These are phyloP conservation scores for Cettia cetti DNA, from an alignment of 2,113 vertebrate species.

Conservation along the genomic window DNA sequence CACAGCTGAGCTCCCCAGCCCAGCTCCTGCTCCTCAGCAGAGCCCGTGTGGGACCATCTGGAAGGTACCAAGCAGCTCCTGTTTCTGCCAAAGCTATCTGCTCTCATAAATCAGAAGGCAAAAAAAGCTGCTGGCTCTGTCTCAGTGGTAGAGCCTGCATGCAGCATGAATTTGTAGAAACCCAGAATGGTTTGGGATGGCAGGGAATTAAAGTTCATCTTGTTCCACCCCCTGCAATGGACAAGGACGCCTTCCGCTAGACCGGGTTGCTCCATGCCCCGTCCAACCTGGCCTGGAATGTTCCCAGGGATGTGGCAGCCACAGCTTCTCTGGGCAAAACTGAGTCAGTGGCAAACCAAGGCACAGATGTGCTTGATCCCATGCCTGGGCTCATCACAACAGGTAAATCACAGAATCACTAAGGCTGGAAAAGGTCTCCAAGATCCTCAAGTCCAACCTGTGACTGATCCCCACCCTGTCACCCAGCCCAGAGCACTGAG, in stretches of 20 bases:
- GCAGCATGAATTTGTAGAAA: neutral
- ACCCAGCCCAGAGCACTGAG: neutral
- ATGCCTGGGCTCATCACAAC: neutral
- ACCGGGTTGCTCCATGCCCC: fast-evolving
- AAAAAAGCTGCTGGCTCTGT: neutral
- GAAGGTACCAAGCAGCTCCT: neutral
- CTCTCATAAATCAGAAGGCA: neutral
- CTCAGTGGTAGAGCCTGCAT: too few species aligned
- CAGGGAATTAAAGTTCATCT: neutral
- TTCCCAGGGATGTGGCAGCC: neutral
- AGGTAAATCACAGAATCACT: neutral
- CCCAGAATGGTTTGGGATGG: neutral
- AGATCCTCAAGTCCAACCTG: neutral
- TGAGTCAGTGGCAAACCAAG: neutral
- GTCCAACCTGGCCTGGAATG: neutral
- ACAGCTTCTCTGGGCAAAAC: neutral
- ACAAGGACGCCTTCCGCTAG: neutral
- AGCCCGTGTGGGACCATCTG: neutral
- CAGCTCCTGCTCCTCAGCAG: neutral
- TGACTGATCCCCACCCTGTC: neutral
- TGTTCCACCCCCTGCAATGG: neutral
- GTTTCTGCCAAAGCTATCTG: neutral
- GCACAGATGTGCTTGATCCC: neutral
- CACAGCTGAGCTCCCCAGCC: neutral
- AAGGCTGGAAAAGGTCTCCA: neutral